Conservation (phyloP, 1,140 invertebrate genomes). For the Drosophila ironensis region DNA sequence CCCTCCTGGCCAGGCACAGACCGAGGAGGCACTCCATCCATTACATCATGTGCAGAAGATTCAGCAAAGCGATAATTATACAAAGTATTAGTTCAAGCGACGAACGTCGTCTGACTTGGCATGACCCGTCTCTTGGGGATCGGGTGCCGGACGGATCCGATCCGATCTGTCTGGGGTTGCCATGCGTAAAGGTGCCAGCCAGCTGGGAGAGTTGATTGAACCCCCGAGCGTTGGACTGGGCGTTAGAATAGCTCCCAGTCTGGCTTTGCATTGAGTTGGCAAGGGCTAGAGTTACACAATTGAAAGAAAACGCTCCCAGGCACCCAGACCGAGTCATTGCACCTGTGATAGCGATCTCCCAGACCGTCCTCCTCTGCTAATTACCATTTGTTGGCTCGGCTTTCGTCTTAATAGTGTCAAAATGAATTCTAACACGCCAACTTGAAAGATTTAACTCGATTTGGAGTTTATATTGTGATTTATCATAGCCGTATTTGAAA, state of each 20-base stretch:
- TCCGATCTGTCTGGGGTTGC: slow-evolving; percentile 37
- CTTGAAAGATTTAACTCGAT: no score
- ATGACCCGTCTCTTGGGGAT: slow-evolving; percentile 50
- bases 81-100: slow-evolving; percentile 69
- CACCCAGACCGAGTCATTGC: slow-evolving; percentile 60
- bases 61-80: slow-evolving; percentile 78
- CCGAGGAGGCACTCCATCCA: slow-evolving; percentile 23
- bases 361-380: slow-evolving; percentile 46
- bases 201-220: slow-evolving; percentile 65
- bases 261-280: no score
- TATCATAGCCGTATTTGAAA: neutral
- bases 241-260: slow-evolving; percentile 47
- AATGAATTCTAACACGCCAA: slow-evolving; percentile 72
- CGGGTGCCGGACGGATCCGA: slow-evolving; percentile 3
- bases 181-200: slow-evolving; percentile 77
- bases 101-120: slow-evolving; percentile 62
- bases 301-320: slow-evolving; percentile 62
- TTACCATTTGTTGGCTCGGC: slow-evolving; percentile 55
- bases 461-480: neutral
- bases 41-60: slow-evolving; percentile 57
- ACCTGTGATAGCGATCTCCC: slow-evolving; percentile 64
- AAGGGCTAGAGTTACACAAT: slow-evolving; percentile 69
- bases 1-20: neutral
- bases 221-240: slow-evolving; percentile 28
- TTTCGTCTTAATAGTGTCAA: slow-evolving; percentile 69